phyloP scores from a whole-genome alignment of 2,797 vertebrate genomes.

The Lophius americanus region DNA sequence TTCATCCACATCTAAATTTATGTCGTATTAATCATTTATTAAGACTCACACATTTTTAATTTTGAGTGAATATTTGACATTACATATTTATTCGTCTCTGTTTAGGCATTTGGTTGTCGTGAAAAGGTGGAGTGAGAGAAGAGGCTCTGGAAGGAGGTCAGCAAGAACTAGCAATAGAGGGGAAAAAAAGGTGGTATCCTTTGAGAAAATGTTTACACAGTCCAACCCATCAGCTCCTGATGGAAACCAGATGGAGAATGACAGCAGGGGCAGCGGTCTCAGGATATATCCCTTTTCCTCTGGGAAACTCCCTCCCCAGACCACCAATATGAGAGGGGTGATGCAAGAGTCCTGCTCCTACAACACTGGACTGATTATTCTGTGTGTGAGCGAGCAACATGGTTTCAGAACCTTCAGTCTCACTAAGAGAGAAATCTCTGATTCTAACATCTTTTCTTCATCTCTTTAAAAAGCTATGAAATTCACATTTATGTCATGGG shows the following conservation, averaged over 20 bases:
- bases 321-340: constrained; percentile 44
- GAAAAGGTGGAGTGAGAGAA: background rate
- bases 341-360: constrained; percentile 39
- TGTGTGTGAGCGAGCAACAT: background rate
- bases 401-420: background rate
- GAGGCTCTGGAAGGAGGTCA: constrained; percentile 19
- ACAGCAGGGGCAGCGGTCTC: constrained; percentile 54
- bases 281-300: constrained; percentile 66
- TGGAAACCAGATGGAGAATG: constrained; percentile 80
- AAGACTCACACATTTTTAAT: background rate
- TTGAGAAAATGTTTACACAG: constrained; percentile 26
- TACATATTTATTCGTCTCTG: background rate
- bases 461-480: too few relatives aligned
- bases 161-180: background rate
- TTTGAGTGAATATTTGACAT: background rate
- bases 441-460: background rate
- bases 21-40: too few relatives aligned
- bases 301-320: constrained; percentile 60
- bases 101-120: background rate
- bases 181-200: constrained; percentile 22
- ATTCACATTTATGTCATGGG: too few relatives aligned
- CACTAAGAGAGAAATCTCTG: background rate
- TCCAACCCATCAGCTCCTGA: constrained; percentile 52
- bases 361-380: constrained; percentile 12
- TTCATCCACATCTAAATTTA: too few relatives aligned